Conservation (phyloP, 2,888 invertebrate genomes). For the Andrena bucephala region DNA sequence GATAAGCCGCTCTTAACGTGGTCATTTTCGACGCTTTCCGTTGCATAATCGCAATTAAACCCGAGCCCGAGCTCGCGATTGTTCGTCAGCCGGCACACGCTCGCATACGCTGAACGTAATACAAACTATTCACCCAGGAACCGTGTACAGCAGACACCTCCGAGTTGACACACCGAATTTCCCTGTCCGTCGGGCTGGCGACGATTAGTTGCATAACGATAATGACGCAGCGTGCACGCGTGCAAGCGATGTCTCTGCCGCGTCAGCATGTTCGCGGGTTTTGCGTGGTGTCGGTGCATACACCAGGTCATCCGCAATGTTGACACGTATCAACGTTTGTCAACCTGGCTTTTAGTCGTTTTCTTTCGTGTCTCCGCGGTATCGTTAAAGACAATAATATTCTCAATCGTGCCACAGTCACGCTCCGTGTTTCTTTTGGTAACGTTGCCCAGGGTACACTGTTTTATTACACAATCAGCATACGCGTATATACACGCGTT, state of each 20-base stretch:
- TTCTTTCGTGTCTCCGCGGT: neutral
- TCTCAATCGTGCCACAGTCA: constrained; percentile 4
- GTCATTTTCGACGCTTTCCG: constrained; percentile 29
- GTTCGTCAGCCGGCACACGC: neutral
- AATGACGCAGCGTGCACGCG: constrained; percentile 33
- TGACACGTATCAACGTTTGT: constrained; percentile 41
- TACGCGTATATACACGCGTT: neutral
- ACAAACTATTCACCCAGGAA: no score
- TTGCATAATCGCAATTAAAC: constrained; percentile 49
- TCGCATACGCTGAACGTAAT: no score
- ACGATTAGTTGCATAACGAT: constrained; percentile 42
- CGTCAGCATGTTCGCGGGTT: constrained; percentile 37
- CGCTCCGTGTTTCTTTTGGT: constrained; percentile 11
- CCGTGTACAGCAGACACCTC: no score
- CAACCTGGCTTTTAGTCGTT: constrained; percentile 5
- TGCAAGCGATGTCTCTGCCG: constrained; percentile 26
- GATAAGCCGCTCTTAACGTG: constrained; percentile 48
- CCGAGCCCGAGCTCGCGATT: neutral
- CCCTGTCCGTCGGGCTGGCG: neutral
- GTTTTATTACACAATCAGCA: constrained; percentile 50
- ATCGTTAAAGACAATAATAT: constrained; percentile 24
- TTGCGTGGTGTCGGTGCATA: constrained; percentile 9
- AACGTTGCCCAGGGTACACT: constrained; percentile 7
- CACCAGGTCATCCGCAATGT: neutral
- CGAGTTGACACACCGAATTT: no score